Base-by-base conservation (phyloP, 2,888 invertebrate species). In the Rhogogaster chlorosoma region DNA sequence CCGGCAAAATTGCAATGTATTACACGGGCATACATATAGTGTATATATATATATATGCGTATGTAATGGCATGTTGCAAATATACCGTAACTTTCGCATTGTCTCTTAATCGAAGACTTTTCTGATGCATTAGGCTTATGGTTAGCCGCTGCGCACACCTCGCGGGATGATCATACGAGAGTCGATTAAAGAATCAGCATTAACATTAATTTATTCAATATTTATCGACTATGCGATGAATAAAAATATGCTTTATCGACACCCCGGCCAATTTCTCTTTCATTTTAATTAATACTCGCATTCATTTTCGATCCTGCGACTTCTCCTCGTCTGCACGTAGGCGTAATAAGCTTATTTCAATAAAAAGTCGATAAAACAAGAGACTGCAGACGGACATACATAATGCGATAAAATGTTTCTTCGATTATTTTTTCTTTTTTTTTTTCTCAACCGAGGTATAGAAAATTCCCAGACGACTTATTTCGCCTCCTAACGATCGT, bases 31-130 rank as follows among this genome's bases (percentile, higher is more conserved):
- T 15, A 10, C n/a, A n/a, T n/a, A 5, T 49, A n/a, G n/a, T 18
- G 18, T 18, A 49, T 49, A 49, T 49, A 49, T 49, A 4, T 15
- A 45, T 45, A 45, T 45, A 49, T 49, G 15, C 0, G 4, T 2
- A 15, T 49, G 1, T 49, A n/a, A 45, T 45, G 45, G 45, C 3
- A 45, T 15, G 45, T 45, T 12, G 18, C 18, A 18, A 18, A 53
- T 53, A 53, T 53, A 53, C 18, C 18, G 53, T 53, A 53, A n/a
- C 18, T 53, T 53, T 26, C 61, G 70, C 70, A 73, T 73, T 73
- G 71, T 73, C 9, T 73, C 42, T 73, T 73, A 42, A 73, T 73
- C 71, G 22, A 73, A 71, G 22, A 70, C 36, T 32, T 32, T 70
- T 32, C 18, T 15, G 36, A 70, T 15, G 36, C 70, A 18, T 36